Base-by-base conservation (phyloP, 1,140 invertebrate species). In the Nasonia giraulti region DNA sequence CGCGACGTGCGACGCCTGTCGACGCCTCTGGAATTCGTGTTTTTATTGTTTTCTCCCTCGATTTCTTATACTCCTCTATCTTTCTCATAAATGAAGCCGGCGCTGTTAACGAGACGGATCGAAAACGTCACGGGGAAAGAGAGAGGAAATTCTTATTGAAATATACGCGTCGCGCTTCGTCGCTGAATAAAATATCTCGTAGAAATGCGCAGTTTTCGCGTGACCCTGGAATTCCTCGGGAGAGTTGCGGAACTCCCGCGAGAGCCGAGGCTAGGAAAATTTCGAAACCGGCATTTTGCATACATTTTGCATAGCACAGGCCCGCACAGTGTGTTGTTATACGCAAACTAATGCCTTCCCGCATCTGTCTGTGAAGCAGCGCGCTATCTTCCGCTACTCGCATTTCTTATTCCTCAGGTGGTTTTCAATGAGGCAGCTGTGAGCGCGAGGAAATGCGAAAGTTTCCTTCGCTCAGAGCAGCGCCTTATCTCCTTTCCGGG, bases 321-420 rank as follows among this genome's bases (percentile, higher is more conserved):
- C 6, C 0, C 7, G 7, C 40, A 44, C 1, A 44, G 11, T 1
- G n/a, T 10, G 6, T 40, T 12, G 55, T 82, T 82, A 40, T 40
- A 66, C 33, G n/a, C 55, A 55, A 33, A 55, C 69, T 69, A 73
- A 74, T 50, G 23, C 14, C 44, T 74, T 33, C 62, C 62, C 71
- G 14, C 68, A 20, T 74, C 33, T n/a, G 73, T 37, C 73, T 14
- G 37, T 20, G 55, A 20, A n/a, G 17, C 17, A 17, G 2, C 55
- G 6, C 55, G 2, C 17, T 62, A 40, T 74, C 33, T 31, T 33
- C 68, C 68, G 68, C 27, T 27, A n/a, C 23, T 71, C 66, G 74
- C 55, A 75, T 85, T 20, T 82, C 84, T 85, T 85, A 85, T 85
- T 85, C 84, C 84, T 85, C 84, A 85, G 84, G 84, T 85, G 84